phyloP scores from a whole-genome alignment of 2,797 vertebrate species.

The Echeneis naucrates region DNA sequence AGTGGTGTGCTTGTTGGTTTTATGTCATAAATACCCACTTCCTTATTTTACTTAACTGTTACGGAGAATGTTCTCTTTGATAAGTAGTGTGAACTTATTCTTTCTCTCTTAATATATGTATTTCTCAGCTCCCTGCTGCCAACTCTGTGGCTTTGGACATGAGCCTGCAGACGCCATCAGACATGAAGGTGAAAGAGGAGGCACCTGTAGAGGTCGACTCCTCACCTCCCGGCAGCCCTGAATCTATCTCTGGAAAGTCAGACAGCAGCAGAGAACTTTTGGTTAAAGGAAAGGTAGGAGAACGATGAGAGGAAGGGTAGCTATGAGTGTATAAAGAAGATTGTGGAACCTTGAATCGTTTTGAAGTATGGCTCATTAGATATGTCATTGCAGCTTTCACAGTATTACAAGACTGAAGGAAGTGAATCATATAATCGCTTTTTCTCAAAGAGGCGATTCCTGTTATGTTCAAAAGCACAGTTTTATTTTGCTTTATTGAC shows the following conservation, averaged over 20 bases:
- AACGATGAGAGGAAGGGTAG: background rate
- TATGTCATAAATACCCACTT: slow-evolving; percentile 37
- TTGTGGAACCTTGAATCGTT: background rate
- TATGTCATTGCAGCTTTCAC: background rate
- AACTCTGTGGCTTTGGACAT: slow-evolving; percentile 87
- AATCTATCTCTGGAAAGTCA: slow-evolving; percentile 81
- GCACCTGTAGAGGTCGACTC: slow-evolving; percentile 93
- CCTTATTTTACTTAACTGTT: slow-evolving; percentile 25
- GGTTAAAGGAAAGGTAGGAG: slow-evolving; percentile 76
- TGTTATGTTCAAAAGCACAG: background rate
- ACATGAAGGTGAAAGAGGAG: slow-evolving; percentile 95
- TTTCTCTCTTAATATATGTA: slow-evolving; percentile 6
- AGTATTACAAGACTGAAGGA: background rate
- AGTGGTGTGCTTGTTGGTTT: slow-evolving; percentile 17
- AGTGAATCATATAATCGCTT: background rate
- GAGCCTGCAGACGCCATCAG: slow-evolving; percentile 89
- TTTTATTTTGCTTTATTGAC: background rate
- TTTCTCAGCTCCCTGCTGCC: slow-evolving; percentile 75
- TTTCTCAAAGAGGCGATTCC: background rate
- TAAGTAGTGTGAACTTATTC: slow-evolving; percentile 1
- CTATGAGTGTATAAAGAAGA: background rate
- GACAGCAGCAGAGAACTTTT: slow-evolving; percentile 73
- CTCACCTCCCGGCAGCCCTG: slow-evolving; percentile 90
- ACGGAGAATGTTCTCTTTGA: background rate
- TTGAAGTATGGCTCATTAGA: background rate